These are phyloP conservation scores for Acanthornis magna DNA, from an alignment of 2,797 vertebrate species.

Conservation along the genomic window DNA sequence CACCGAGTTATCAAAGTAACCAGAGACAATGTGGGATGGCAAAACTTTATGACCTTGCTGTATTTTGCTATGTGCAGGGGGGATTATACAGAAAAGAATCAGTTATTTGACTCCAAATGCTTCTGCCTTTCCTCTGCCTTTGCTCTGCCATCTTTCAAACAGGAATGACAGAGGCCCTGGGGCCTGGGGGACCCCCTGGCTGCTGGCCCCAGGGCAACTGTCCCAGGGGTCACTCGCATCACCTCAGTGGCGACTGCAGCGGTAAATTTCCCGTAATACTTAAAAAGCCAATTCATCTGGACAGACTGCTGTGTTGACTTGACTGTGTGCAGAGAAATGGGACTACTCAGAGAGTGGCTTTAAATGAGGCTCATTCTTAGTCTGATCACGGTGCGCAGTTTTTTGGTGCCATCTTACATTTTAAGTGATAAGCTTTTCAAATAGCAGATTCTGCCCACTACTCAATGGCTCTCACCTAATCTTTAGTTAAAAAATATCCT, in stretches of 20 bases:
- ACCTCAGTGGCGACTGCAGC: rapidly evolving
- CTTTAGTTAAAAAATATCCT: slow-evolving; percentile 39
- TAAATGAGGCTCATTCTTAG: slow-evolving; percentile 43
- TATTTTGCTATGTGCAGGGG: neutral
- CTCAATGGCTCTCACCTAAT: slow-evolving; percentile 17
- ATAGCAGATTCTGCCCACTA: slow-evolving; percentile 30
- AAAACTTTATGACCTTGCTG: neutral
- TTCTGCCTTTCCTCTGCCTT: neutral
- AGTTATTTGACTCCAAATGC: neutral
- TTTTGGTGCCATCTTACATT: slow-evolving; percentile 52
- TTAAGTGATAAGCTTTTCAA: slow-evolving; percentile 54
- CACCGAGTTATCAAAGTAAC: neutral
- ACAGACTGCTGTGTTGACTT: slow-evolving; percentile 9
- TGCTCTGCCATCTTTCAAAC: neutral
- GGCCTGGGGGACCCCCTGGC: too few species aligned
- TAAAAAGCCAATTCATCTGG: slow-evolving; percentile 22
- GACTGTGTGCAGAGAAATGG: slow-evolving; percentile 13
- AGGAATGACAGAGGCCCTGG: neutral
- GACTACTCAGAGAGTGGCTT: neutral
- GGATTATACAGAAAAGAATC: neutral
- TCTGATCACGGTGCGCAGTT: slow-evolving; percentile 22
- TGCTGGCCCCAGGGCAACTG: neutral
- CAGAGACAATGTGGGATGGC: neutral
- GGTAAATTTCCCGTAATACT: neutral
- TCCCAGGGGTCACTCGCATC: neutral